phyloP scores from a whole-genome alignment of 2,113 vertebrate species.

The Lepidothrix coronata region DNA sequence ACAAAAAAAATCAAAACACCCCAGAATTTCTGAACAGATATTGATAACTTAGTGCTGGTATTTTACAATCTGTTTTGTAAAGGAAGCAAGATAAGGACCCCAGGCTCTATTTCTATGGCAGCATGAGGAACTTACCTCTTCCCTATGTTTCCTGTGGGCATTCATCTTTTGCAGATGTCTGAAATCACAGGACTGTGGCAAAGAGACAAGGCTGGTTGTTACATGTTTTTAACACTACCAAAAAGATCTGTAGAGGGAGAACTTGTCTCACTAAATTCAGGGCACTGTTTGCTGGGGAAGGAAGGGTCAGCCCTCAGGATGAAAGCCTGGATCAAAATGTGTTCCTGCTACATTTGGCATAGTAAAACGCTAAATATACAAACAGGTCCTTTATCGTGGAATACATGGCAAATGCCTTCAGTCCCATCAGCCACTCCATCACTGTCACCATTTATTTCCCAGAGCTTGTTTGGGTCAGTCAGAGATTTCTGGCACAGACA shows the following conservation, averaged over 20 bases:
- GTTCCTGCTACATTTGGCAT: background rate
- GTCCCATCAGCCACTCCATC: background rate
- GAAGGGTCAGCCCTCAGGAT: background rate
- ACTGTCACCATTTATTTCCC: background rate
- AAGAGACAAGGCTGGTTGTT: background rate
- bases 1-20: fast-evolving
- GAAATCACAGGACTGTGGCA: background rate
- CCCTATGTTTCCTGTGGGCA: background rate
- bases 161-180: background rate
- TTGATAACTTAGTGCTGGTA: background rate
- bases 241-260: background rate
- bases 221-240: background rate
- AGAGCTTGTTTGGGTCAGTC: background rate
- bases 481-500: background rate
- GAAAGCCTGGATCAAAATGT: background rate
- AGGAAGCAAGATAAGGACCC: too few species aligned
- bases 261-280: background rate
- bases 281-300: background rate
- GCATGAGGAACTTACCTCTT: background rate
- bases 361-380: background rate
- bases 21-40: background rate
- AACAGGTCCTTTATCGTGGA: background rate
- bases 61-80: background rate
- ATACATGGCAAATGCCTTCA: background rate
- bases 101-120: background rate